Percentiles rank a stretch among this genome's conserved stretches.
These are phyloP conservation scores for Ptilodon capucinus DNA, from an alignment of 2,888 invertebrate genomes.

Conservation along the genomic window DNA sequence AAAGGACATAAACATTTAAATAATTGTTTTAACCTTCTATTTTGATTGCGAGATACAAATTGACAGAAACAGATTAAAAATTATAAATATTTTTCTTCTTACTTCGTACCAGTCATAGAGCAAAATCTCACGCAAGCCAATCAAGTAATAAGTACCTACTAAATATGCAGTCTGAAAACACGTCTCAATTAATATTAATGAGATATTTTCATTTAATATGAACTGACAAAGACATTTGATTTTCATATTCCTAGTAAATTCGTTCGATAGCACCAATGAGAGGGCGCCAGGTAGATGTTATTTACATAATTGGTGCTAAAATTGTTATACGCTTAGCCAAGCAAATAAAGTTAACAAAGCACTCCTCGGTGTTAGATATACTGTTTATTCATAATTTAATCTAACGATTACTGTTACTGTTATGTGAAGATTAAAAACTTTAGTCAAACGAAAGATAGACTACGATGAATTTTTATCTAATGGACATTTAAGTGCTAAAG, in stretches of 20 bases:
- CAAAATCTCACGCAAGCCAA: background rate
- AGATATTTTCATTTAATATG: background rate
- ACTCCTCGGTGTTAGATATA: background rate
- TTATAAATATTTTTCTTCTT: too few relatives aligned
- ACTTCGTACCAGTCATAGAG: too few relatives aligned
- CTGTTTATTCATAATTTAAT: background rate
- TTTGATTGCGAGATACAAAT: too few relatives aligned
- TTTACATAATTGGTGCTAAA: background rate
- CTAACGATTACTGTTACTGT: background rate
- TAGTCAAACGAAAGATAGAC: background rate
- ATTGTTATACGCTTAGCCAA: background rate
- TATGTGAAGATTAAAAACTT: background rate
- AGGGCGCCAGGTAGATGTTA: background rate
- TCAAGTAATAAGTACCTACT: background rate
- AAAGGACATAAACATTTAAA: too few relatives aligned
- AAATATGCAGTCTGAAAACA: background rate
- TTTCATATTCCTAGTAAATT: background rate
- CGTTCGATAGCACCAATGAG: background rate
- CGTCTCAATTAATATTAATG: background rate
- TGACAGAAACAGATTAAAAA: too few relatives aligned
- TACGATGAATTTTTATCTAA: background rate
- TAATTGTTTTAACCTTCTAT: too few relatives aligned
- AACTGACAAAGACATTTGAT: background rate
- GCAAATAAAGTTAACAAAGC: background rate
- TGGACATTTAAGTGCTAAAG: background rate